Evolutionary conservation across 2,797 vertebrate genomes (phyloP).

Genomic region (Acanthornis magna): DNA sequence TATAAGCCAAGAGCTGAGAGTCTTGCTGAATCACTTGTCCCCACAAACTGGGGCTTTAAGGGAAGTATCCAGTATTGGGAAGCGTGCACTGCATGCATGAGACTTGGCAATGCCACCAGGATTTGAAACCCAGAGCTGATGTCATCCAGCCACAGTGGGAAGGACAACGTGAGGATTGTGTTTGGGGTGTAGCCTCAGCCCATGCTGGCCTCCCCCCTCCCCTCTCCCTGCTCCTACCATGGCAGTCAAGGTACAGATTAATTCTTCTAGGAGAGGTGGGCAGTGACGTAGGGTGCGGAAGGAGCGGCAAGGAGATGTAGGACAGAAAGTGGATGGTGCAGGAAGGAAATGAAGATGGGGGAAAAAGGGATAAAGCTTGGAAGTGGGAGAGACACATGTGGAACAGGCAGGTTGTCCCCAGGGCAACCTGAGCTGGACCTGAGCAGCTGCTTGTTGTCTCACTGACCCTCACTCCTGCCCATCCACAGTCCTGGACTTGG

Average conservation of each 20-base stretch:
- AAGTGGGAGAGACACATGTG: neutral
- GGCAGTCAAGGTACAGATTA: neutral
- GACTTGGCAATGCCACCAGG: neutral
- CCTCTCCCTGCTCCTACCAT: neutral
- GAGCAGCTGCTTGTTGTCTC: neutral
- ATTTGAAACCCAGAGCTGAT: neutral
- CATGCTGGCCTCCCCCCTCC: neutral
- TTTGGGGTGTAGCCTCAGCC: neutral
- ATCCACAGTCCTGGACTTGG: neutral
- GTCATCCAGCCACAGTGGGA: accelerated
- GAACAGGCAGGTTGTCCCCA: neutral
- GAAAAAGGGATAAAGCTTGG: neutral
- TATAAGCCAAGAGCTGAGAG: neutral
- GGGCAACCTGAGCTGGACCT: neutral
- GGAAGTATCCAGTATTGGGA: neutral
- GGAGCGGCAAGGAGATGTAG: neutral
- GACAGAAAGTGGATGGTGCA: neutral
- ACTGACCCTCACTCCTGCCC: neutral
- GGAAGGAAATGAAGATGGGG: neutral
- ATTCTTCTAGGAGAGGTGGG: neutral
- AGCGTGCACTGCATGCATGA: accelerated
- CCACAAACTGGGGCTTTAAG: neutral
- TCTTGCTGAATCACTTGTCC: constrained; percentile 7
- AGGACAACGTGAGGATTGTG: neutral
- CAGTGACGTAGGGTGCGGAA: neutral